Evolutionary conservation across 2,888 invertebrate genomes (phyloP), one percentile per base, ranked within the genome.

Genomic region (Ceraclea dissimilis): DNA sequence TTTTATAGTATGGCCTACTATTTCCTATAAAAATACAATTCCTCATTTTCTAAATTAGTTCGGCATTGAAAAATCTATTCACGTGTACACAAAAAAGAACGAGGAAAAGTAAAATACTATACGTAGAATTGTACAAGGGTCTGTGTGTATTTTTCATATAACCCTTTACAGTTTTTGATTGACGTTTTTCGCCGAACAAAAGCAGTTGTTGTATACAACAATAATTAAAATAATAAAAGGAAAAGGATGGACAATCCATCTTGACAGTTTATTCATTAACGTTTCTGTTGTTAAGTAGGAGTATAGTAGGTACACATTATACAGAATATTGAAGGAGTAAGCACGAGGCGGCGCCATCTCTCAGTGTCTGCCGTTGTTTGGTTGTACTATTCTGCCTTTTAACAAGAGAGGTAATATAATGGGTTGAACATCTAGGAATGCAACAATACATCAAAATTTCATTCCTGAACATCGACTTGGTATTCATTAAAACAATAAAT

Each of bases 251-350:
- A 39, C 39, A 39, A 39, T 39, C 16, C 39, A 39, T 39, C 16
- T 39, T 39, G 39, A 39, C 39, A 39, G 39, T 39, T 39, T 39
- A 39, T 39, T 39, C 39, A 39, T 39, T 39, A 39, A 16, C 39
- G 39, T 39, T 39, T 13, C 13, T 39, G 39, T 16, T 39, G 13
- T 31, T 39, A 16, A 16, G 13, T 39, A 39, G 5, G 5, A 10
- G 16, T 39, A 39, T 4, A n/a, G 39, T 8, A 13, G 13, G 4
- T 39, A 39, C 39, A n/a, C 13, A 39, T 26, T 6, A 26, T 26
- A 26, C 10, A 26, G 10, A 6, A 10, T 26, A 26, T 26, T 26
- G 10, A 26, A 26, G 26, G 26, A 39, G 39, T 39, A 39, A 39
- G 39, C 13, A 39, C 4, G 13, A 39, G 13, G 39, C 16, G 39